Evolutionary conservation across 2,888 invertebrate genomes (phyloP), one percentile per base, ranked within the genome.

Genomic region (Timandra comae): DNA sequence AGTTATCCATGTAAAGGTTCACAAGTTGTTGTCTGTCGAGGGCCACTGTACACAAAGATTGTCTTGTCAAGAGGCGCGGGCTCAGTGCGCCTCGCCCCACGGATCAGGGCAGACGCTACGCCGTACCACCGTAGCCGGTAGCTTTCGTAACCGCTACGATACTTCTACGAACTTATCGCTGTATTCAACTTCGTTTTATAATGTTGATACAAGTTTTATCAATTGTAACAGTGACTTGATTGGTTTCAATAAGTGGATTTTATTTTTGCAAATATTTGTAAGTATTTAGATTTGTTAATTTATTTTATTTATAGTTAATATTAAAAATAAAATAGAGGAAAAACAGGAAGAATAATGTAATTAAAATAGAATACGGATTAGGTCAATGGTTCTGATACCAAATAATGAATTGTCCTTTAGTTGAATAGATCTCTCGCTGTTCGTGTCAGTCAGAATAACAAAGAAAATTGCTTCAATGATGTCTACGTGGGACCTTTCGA

Each of bases 1-100:
- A 56, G 68, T 76, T 76, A 73, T 69, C 65, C 69, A 64, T 69
- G 68, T 67, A 68, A 79, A 75, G 72, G 77, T 78, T 72, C 67
- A 66, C 71, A 72, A 77, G 74, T 78, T 76, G 76, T 77, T 79
- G 69, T 77, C 71, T 73, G 63, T 69, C 54, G 67, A 73, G 75
- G 69, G 72, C 68, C 65, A 70, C 73, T 69, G 67, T 69, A 57
- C 63, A 68, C 67, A 75, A 82, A 82, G 78, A 81, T 81, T 80
- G 82, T 80, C 80, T 81, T 74, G 80, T 78, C 74, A 77, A 73
- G 77, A 69, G 72, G 57, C 49, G 49, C 48, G 52, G 54, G 70
- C 65, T 77, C 84, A 84, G 84, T 84, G 63, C 69, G 63, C 68
- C 68, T 67, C 70, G 72, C 67, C 70, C 64, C 72, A 69, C 75